Evolutionary conservation across 2,113 vertebrate species (phyloP).

Genomic region (Corythaeola cristata): DNA sequence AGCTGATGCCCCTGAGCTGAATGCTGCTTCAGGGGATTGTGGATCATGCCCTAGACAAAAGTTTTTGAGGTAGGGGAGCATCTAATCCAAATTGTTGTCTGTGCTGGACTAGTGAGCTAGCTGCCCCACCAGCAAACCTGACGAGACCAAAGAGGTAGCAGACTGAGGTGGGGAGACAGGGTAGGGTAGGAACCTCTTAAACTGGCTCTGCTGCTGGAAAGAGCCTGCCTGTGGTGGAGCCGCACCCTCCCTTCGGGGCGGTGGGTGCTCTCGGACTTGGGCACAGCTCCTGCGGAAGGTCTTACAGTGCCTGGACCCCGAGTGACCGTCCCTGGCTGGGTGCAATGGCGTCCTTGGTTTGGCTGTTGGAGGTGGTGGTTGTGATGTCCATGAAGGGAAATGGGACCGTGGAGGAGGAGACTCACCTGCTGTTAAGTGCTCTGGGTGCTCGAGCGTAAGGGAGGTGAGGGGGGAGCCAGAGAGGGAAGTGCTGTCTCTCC

Average conservation of each 20-base stretch:
- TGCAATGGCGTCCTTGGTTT: background rate
- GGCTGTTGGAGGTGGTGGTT: background rate
- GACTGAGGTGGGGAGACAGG: background rate
- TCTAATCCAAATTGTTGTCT: background rate
- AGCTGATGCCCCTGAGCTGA: background rate
- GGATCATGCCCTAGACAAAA: background rate
- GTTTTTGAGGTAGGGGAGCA: background rate
- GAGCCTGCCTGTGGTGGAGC: background rate
- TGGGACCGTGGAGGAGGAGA: background rate
- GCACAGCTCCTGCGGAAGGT: background rate
- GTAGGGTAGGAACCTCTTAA: slow-evolving; percentile 5
- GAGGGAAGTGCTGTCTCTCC: background rate
- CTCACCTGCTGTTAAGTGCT: fast-evolving
- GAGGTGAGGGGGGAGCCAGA: background rate
- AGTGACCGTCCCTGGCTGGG: background rate
- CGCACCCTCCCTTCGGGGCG: background rate
- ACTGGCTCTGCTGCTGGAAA: slow-evolving; percentile 28
- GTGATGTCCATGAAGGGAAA: background rate
- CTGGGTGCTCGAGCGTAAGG: background rate
- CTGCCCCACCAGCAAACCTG: background rate
- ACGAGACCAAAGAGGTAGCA: background rate
- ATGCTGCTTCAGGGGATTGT: background rate
- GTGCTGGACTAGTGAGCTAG: background rate
- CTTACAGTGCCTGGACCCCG: fast-evolving
- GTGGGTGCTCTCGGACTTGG: background rate